Base-by-base conservation (phyloP, 2,888 invertebrate species). In the Acleris emargana region DNA sequence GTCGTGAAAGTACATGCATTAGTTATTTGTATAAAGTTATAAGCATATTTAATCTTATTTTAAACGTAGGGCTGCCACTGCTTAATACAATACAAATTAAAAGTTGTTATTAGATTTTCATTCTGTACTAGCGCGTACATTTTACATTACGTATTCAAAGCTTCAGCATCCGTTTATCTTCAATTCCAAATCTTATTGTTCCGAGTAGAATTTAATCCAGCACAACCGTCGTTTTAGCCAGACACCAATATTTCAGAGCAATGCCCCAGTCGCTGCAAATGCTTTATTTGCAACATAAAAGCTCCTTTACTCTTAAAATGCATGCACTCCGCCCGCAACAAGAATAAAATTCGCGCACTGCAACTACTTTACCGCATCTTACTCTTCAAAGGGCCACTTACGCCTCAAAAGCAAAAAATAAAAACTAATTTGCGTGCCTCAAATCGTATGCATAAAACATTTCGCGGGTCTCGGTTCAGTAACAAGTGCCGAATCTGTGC, bases 371-470 rank as follows among this genome's bases (percentile, higher is more conserved):
- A 49, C 49, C 16, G 25, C 49, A 58, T 66, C 66, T 66, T 61
- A 50, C 55, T 51, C 60, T 55, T 66, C 60, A 66, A 64, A 60
- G 54, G 28, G 59, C 64, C 64, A 55, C 64, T 59, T 59, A 53
- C 49, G 22, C 20, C 54, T 43, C 50, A 17, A 28, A 50, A 28
- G 59, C 18, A 61, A 51, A 52, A 64, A 57, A 64, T 59, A 66
- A 61, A 61, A 61, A 57, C 66, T 66, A 66, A 66, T 66, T 61
- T 66, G 25, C 50, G 55, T 45, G 51, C 51, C 49, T 38, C 61
- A 66, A 66, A 66, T 61, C 66, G 60, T 61, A 66, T 66, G 60
- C 66, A 66, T 61, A 61, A 66, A 57, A 61, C 45, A 57, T 60
- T 58, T 17, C 32, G n/a, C 60, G 50, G 59, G 32, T 50, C 54